Evolutionary conservation across 2,888 invertebrate genomes (phyloP).

Genomic region (Tenthredo amoena): DNA sequence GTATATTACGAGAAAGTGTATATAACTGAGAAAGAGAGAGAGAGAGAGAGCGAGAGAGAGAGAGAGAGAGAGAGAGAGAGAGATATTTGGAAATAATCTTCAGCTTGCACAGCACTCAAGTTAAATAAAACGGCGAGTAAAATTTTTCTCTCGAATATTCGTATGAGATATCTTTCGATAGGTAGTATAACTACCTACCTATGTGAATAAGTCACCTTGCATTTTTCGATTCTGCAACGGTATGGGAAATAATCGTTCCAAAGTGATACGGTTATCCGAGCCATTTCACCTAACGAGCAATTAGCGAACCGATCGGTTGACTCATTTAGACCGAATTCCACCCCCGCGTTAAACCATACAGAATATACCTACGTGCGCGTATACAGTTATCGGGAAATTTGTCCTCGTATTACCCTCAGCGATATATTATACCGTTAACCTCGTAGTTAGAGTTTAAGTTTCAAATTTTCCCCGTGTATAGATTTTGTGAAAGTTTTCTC

Average conservation of each 20-base stretch:
- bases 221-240: background rate
- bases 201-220: background rate
- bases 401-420: background rate
- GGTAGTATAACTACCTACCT: too few species aligned
- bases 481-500: slow-evolving; percentile 21
- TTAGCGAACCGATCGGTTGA: slow-evolving; percentile 39
- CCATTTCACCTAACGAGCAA: slow-evolving; percentile 48
- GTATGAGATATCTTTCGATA: too few species aligned
- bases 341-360: slow-evolving; percentile 25
- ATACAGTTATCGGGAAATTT: slow-evolving; percentile 23
- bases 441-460: background rate
- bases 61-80: too few species aligned
- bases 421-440: background rate
- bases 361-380: background rate
- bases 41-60: too few species aligned
- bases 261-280: slow-evolving; percentile 27
- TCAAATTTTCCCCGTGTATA: background rate
- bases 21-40: too few species aligned
- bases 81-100: too few species aligned
- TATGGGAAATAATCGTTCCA: background rate
- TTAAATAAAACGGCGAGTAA: too few species aligned
- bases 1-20: too few species aligned
- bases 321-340: slow-evolving; percentile 20
- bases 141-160: too few species aligned
- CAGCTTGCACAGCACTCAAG: too few species aligned